Percentiles rank a stretch among this genome's conserved stretches.
These are phyloP conservation scores for Taenioides sp. DNA, from an alignment of 2,797 vertebrate genomes.

Conservation along the genomic window DNA sequence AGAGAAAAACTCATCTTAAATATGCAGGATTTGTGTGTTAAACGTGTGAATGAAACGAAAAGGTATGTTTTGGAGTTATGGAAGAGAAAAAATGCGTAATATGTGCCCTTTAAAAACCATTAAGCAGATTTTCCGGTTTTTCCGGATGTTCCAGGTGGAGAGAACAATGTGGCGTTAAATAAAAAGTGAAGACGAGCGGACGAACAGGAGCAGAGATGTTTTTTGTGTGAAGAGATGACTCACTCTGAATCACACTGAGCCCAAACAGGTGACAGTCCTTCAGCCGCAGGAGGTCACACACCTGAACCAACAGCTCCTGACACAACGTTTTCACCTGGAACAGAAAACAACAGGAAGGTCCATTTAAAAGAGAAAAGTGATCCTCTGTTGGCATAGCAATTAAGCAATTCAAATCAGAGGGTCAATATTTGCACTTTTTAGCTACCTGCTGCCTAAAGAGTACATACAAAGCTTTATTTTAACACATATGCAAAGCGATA, in stretches of 20 bases:
- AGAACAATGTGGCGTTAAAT: neutral
- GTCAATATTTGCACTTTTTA: no score
- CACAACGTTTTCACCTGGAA: conserved; percentile 93
- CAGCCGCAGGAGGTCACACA: conserved; percentile 94
- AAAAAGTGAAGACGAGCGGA: neutral
- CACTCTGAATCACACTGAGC: conserved; percentile 98
- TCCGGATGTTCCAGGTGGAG: neutral
- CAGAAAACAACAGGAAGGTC: neutral
- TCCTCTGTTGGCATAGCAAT: no score
- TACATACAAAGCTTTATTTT: no score
- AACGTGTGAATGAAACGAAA: no score
- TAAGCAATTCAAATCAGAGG: no score
- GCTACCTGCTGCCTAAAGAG: no score
- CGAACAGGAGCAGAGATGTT: neutral
- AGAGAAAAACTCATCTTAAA: no score
- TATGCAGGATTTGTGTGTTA: no score
- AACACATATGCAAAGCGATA: no score
- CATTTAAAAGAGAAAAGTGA: conserved; percentile 1
- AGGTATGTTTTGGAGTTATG: no score
- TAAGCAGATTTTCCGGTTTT: neutral
- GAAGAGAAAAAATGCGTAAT: no score
- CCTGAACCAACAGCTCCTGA: conserved; percentile 93
- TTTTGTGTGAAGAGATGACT: conserved; percentile 39
- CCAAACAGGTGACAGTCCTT: conserved; percentile 98
- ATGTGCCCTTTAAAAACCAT: neutral